Evolutionary conservation across 2,797 vertebrate genomes (phyloP).

Genomic region (Centropyge bicolor): DNA sequence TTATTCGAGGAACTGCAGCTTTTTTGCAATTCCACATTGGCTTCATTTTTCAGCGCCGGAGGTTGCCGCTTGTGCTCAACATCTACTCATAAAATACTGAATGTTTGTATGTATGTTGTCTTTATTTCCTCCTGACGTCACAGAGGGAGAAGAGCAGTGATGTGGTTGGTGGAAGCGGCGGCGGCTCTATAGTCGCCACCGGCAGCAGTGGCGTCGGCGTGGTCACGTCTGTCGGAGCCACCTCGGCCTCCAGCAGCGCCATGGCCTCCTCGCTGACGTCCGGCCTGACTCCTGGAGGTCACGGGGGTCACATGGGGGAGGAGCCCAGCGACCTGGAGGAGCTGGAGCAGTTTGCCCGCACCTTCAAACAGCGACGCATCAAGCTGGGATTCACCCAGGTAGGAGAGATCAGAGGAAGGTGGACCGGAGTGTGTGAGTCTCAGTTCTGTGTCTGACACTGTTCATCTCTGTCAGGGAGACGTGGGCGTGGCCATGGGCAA

Average conservation of each 20-base stretch:
- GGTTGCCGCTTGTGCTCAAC: too few relatives aligned
- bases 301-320: constrained; percentile 80
- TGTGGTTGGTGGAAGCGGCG: constrained; percentile 41
- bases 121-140: constrained; percentile 32
- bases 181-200: constrained; percentile 39
- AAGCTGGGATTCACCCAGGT: constrained; percentile 96
- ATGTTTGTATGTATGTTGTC: background rate
- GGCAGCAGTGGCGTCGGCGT: constrained; percentile 49
- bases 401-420: background rate
- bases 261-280: constrained; percentile 74
- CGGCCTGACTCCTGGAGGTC: constrained; percentile 71
- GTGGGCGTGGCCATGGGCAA: constrained; percentile 95
- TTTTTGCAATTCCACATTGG: too few relatives aligned
- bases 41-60: too few relatives aligned
- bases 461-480: constrained; percentile 84
- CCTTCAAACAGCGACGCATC: constrained; percentile 94
- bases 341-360: constrained; percentile 93
- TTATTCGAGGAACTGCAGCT: too few relatives aligned
- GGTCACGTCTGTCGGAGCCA: constrained; percentile 60
- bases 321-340: constrained; percentile 95
- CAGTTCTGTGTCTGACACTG: background rate
- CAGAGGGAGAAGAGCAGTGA: constrained; percentile 85
- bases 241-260: constrained; percentile 74
- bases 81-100: background rate
- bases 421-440: background rate